Conservation (phyloP, 2,888 invertebrate genomes). For the Caenorhabditis parvicauda region DNA sequence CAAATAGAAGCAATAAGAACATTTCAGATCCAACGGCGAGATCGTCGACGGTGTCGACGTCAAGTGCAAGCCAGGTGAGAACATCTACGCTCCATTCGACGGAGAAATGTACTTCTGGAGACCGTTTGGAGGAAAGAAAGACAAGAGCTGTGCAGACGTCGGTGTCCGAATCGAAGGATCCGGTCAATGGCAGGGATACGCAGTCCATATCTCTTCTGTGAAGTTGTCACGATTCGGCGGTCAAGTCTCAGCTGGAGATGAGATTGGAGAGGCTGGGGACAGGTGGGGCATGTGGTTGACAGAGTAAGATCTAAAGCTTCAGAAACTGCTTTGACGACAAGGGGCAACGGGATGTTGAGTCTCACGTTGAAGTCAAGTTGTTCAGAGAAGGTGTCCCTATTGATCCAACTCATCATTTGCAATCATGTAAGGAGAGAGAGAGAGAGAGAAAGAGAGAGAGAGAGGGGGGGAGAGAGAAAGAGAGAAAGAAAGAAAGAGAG, state of each 20-base stretch:
- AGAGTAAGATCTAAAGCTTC: not conserved
- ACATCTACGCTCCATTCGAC: conserved; percentile 51
- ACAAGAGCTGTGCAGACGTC: conserved; percentile 53
- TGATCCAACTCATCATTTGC: conserved; percentile 60
- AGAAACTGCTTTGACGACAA: conserved; percentile 22
- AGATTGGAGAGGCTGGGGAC: conserved; percentile 41
- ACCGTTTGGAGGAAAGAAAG: conserved; percentile 38
- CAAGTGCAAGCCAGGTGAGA: conserved; percentile 25
- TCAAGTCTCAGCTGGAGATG: conserved; percentile 44
- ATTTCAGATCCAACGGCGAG: conserved; percentile 37
- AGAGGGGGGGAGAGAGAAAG: not conserved
- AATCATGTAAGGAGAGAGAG: conserved; percentile 44
- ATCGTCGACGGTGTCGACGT: conserved; percentile 45
- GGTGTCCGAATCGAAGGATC: conserved; percentile 59
- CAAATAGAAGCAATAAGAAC: no score
- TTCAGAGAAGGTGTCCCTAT: conserved; percentile 50
- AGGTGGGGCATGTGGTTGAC: conserved; percentile 1
- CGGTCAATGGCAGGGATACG: conserved; percentile 62
- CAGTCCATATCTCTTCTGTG: conserved; percentile 56
- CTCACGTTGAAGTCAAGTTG: conserved; percentile 31
- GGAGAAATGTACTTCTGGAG: conserved; percentile 52
- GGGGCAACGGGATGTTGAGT: conserved; percentile 28
- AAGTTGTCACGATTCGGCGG: conserved; percentile 54
- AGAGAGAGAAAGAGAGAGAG: conserved; percentile 1
- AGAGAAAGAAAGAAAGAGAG: conserved; percentile 6